Conservation (phyloP, 2,113 vertebrate genomes). For the Copsychus sechellarum region DNA sequence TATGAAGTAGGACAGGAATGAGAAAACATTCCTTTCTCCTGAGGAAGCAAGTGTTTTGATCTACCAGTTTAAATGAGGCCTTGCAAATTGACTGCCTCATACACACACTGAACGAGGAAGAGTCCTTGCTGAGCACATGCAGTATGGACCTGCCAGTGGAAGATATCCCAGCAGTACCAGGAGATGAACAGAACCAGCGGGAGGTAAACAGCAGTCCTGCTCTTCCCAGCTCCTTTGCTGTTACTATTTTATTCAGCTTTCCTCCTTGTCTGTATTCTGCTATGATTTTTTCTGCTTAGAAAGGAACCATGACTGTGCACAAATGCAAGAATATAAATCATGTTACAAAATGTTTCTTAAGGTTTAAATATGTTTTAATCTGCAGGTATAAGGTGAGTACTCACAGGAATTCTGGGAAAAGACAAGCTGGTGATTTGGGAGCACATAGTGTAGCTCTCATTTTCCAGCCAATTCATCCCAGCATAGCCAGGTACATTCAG, state of each 20-base stretch:
- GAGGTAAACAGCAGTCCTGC: not conserved
- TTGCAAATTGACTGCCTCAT: not conserved
- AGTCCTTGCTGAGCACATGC: not conserved
- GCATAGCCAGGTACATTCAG: not conserved
- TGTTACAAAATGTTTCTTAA: not conserved
- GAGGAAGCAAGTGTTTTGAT: conserved; percentile 37
- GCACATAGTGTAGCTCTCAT: not conserved
- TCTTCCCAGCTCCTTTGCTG: not conserved
- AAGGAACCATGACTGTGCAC: not conserved
- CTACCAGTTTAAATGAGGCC: not conserved
- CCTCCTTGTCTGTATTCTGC: not conserved
- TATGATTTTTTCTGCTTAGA: not conserved
- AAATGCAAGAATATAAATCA: not conserved
- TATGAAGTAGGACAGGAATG: conserved; percentile 45
- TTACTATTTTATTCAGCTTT: not conserved
- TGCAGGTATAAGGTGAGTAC: not conserved
- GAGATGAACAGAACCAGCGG: not conserved
- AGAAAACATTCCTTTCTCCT: conserved; percentile 62
- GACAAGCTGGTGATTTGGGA: not conserved
- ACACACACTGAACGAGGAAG: not conserved
- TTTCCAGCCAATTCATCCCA: not conserved
- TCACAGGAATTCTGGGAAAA: not conserved
- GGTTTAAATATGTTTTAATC: not conserved
- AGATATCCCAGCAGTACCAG: not conserved
- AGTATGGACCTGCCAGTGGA: accelerated